Evolutionary conservation across 2,888 invertebrate species (phyloP), one percentile per base, ranked within the genome.

Genomic region (Phytoseiulus persimilis): DNA sequence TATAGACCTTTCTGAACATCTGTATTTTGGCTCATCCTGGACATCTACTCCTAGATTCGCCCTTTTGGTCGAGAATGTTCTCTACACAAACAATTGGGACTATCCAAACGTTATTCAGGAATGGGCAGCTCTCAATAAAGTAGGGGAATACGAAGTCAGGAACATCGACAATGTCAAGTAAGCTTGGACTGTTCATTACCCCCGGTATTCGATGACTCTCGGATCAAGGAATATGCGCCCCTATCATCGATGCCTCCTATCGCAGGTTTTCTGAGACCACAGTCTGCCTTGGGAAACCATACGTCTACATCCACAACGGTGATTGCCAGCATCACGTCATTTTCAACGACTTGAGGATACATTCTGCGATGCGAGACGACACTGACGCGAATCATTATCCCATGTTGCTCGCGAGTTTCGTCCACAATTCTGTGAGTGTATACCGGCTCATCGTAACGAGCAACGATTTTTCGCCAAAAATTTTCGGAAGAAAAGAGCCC

Each of bases 221-320:
- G n/a, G 9, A 39, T 9, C 39, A 39, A 39, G 5, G 39, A 6
- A 39, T n/a, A n/a, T n/a, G 39, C 39, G 3, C 39, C 5, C 39
- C 39, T 3, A 3, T 39, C 39, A 39, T 9, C 39, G 39, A 9
- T 9, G 9, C 23, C 33, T 11, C 33, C 32, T 87, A n/a, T 23
- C 31, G 28, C 33, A 87, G 90, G 45, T 91, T 91, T 32, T 90
- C 89, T 32, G 91, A 91, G 90, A 90, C 91, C 32, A 84, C 89
- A 28, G 89, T 91, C 31, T 90, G 90, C 83, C 90, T 91, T 23
- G 96, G 96, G 0, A 94, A 95, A 92, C 95, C 96, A 0, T 95
- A 95, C 94, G 94, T 98, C 0, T 98, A 96, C 93, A 94, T 96
- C 90, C 98, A 98, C 93, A 96, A 97, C 93, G 98, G 97, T 14